phyloP scores from a whole-genome alignment of 2,797 vertebrate genomes.

The Crocidura indochinensis region DNA sequence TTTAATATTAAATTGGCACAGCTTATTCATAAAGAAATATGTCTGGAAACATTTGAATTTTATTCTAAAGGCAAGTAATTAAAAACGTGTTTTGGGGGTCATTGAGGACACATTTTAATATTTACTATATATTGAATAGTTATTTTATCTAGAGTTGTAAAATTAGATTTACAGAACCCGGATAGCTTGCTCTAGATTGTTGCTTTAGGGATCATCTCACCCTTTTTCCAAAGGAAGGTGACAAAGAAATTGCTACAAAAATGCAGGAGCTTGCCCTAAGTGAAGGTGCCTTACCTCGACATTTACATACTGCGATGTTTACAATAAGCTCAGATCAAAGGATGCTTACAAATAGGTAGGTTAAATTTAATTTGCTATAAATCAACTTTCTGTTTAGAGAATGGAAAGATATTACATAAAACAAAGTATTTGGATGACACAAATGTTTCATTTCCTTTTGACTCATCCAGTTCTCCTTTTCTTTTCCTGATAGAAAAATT shows the following conservation, averaged over 20 bases:
- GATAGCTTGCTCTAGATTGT: conserved; percentile 83
- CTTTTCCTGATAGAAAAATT: conserved; percentile 29
- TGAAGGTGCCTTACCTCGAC: conserved; percentile 98
- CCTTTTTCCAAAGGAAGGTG: conserved; percentile 95
- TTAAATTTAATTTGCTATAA: conserved; percentile 75
- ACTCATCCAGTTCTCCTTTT: conserved; percentile 33
- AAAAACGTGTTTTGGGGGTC: conserved; percentile 30
- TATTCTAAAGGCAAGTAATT: conserved; percentile 60
- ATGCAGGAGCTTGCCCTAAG: conserved; percentile 99
- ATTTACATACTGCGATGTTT: conserved; percentile 98
- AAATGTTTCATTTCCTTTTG: conserved; percentile 55
- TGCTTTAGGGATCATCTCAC: conserved; percentile 88
- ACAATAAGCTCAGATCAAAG: conserved; percentile 98
- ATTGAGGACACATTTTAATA: conserved; percentile 25
- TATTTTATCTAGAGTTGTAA: conserved; percentile 66
- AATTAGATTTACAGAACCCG: conserved; percentile 68
- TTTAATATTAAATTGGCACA: conserved; percentile 64
- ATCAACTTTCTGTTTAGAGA: conserved; percentile 64
- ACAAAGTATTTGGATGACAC: conserved; percentile 16
- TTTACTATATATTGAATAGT: conserved; percentile 36
- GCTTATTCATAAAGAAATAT: conserved; percentile 63
- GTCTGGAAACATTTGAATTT: conserved; percentile 63
- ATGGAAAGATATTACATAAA: not conserved
- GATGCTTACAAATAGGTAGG: conserved; percentile 99
- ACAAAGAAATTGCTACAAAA: conserved; percentile 99